Percentiles rank a stretch among this genome's conserved stretches.
Evolutionary conservation across 92 coral and sea anemone genomes (phyloP).

Genomic region (Bergia sp.): DNA sequence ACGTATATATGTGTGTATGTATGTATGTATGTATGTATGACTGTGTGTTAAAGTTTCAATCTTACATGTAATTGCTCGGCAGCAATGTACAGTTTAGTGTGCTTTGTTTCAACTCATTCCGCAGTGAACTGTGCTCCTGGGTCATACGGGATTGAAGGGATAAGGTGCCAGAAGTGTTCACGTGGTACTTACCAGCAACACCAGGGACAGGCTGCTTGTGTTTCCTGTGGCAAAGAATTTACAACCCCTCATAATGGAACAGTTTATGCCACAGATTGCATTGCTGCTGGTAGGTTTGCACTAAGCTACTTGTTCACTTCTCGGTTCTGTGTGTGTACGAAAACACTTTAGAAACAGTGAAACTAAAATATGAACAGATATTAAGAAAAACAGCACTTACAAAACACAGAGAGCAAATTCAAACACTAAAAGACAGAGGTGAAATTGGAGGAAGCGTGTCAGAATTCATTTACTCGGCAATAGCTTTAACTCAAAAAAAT

Average conservation of each 20-base stretch:
- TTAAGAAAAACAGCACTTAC: no score
- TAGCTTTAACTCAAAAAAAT: no score
- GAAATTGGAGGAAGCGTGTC: neutral
- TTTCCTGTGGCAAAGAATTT: slow-evolving; percentile 26
- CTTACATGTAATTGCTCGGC: no score
- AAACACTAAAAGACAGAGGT: no score
- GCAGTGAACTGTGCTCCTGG: slow-evolving; percentile 56
- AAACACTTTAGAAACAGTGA: neutral
- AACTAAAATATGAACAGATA: neutral
- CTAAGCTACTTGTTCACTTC: neutral
- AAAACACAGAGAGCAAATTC: neutral
- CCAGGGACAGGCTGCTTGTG: slow-evolving; percentile 39
- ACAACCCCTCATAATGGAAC: slow-evolving; percentile 48
- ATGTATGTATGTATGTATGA: no score
- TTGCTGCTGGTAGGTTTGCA: neutral
- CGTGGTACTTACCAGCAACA: slow-evolving; percentile 52
- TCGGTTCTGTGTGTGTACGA: neutral
- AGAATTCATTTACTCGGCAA: neutral
- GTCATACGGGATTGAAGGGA: slow-evolving; percentile 43
- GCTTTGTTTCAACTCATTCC: neutral
- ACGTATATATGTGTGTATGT: no score
- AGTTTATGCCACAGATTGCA: slow-evolving; percentile 24
- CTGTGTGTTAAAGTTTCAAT: no score
- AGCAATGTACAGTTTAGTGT: neutral
- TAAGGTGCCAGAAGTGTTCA: slow-evolving; percentile 45